phyloP scores from a whole-genome alignment of 1,140 invertebrate species.

The Helicoverpa armigera region DNA sequence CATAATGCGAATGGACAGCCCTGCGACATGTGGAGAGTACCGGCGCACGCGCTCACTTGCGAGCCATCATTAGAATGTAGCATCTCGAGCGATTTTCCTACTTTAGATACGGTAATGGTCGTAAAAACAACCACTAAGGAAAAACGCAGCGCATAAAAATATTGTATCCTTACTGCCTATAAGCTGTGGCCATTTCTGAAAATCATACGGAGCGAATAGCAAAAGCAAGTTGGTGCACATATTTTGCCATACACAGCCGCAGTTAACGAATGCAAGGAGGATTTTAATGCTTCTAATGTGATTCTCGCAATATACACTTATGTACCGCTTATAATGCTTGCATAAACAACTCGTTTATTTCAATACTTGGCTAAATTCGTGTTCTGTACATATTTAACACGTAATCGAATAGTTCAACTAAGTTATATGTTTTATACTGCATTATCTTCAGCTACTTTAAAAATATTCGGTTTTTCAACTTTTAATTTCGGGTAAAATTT shows the following conservation, averaged over 20 bases:
- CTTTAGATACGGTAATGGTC: constrained; percentile 81
- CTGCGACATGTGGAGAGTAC: constrained; percentile 65
- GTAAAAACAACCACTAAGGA: constrained; percentile 79
- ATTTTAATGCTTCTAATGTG: constrained; percentile 84
- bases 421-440: too few species aligned
- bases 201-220: constrained; percentile 84
- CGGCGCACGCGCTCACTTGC: constrained; percentile 80
- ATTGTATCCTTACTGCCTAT: constrained; percentile 84
- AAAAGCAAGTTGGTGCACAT: constrained; percentile 78
- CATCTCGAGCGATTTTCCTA: constrained; percentile 85
- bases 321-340: constrained; percentile 71
- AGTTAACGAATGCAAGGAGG: constrained; percentile 83
- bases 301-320: constrained; percentile 82
- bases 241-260: constrained; percentile 83
- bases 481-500: too few species aligned
- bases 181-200: constrained; percentile 83
- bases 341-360: constrained; percentile 70
- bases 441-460: too few species aligned
- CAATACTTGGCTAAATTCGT: constrained; percentile 53
- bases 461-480: too few species aligned
- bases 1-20: constrained; percentile 56
- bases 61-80: constrained; percentile 83
- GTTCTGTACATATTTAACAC: neutral
- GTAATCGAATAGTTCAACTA: neutral
- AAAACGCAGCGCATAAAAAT: constrained; percentile 85